A percentile compares a stretch with the other conserved stretches of the same genome.
Conservation (phyloP, 2,888 invertebrate species). For the Stegophylla sp. region DNA sequence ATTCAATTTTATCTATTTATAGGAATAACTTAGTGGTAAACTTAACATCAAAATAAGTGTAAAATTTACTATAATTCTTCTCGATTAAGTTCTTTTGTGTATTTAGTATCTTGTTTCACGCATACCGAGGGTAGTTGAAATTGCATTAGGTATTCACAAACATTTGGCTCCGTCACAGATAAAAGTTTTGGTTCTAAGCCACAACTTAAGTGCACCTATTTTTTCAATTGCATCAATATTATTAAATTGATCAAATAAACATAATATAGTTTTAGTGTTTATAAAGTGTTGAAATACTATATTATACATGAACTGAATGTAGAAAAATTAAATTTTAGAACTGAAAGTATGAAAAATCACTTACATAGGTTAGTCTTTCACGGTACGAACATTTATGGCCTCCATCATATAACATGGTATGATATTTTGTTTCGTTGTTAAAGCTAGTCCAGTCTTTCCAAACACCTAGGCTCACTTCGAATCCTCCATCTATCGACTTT, state of each 20-base stretch:
- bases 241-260: too few species aligned
- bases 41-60: too few species aligned
- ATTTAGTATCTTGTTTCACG: constrained; percentile 60
- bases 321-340: neutral
- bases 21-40: constrained; percentile 21
- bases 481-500: constrained; percentile 81
- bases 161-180: constrained; percentile 90
- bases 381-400: constrained; percentile 99
- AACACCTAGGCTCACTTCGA: constrained; percentile 81
- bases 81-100: neutral
- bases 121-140: constrained; percentile 93
- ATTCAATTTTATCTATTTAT: neutral
- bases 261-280: too few species aligned
- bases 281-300: too few species aligned
- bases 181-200: constrained; percentile 83
- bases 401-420: constrained; percentile 83
- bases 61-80: constrained; percentile 23
- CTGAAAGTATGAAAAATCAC: constrained; percentile 49
- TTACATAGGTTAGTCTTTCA: constrained; percentile 81
- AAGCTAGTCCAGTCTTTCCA: constrained; percentile 86
- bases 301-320: too few species aligned
- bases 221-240: constrained; percentile 40
- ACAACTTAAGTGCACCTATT: constrained; percentile 76
- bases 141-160: constrained; percentile 94
- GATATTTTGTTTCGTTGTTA: constrained; percentile 76